A percentile compares a stretch with the other conserved stretches of the same genome.
Conservation (phyloP, 1,140 invertebrate genomes). For the Ceratosolen solmsi region DNA sequence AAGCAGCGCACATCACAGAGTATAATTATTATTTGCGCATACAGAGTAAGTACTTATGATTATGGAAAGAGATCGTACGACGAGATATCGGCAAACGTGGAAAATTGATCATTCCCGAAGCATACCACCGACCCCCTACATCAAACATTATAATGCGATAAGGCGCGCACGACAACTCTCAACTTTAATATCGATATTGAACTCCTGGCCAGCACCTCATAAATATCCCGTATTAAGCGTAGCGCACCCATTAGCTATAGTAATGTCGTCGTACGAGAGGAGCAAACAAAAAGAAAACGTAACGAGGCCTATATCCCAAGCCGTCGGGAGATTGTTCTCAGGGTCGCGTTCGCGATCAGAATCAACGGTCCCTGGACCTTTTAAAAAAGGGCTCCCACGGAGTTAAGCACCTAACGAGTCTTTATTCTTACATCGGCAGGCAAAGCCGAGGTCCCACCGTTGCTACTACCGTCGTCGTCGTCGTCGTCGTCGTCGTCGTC, state of each 20-base stretch:
- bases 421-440: background rate
- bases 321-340: background rate
- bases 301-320: background rate
- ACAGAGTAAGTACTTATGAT: background rate
- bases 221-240: background rate
- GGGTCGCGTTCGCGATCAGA: background rate
- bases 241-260: background rate
- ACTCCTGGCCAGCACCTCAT: background rate
- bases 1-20: background rate
- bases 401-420: background rate
- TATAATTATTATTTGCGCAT: background rate
- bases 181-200: background rate
- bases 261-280: background rate
- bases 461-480: too few species aligned
- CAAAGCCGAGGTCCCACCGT: background rate
- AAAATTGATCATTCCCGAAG: background rate
- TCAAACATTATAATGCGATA: background rate
- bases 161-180: background rate
- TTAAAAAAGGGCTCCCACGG: conserved; percentile 18
- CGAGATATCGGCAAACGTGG: background rate
- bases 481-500: too few species aligned
- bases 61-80: background rate
- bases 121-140: background rate
- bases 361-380: background rate
- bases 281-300: background rate